These are phyloP conservation scores for Karalla daura DNA, from an alignment of 2,797 vertebrate species.

Conservation along the genomic window DNA sequence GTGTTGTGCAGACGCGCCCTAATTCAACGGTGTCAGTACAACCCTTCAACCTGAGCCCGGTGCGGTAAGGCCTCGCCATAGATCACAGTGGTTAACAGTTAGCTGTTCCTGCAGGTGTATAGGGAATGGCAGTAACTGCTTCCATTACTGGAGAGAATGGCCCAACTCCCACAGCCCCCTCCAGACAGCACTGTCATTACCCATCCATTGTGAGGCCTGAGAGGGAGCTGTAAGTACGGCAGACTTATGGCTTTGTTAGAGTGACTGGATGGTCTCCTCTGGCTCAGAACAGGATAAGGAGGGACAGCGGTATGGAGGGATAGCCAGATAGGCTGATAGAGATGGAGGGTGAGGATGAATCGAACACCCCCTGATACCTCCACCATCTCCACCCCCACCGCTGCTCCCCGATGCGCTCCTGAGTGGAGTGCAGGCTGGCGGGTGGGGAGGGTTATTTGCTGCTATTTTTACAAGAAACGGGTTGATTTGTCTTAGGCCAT, in stretches of 20 bases:
- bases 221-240: slow-evolving; percentile 81
- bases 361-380: slow-evolving; percentile 47
- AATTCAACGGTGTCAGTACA: slow-evolving; percentile 69
- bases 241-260: slow-evolving; percentile 84
- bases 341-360: slow-evolving; percentile 67
- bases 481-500: slow-evolving; percentile 99
- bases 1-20: slow-evolving; percentile 53
- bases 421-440: slow-evolving; percentile 76
- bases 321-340: slow-evolving; percentile 70
- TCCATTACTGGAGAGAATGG: slow-evolving; percentile 80
- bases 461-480: slow-evolving; percentile 95
- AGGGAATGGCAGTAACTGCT: slow-evolving; percentile 79
- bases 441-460: slow-evolving; percentile 85
- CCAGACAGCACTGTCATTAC: slow-evolving; percentile 83
- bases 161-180: slow-evolving; percentile 76
- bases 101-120: slow-evolving; percentile 80
- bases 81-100: slow-evolving; percentile 79
- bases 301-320: slow-evolving; percentile 55
- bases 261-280: slow-evolving; percentile 75
- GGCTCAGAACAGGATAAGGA: slow-evolving; percentile 67
- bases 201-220: slow-evolving; percentile 83
- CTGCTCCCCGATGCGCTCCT: slow-evolving; percentile 48
- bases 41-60: slow-evolving; percentile 67
- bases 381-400: slow-evolving; percentile 36
- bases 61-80: slow-evolving; percentile 67